Percentiles rank a stretch among this genome's conserved stretches.
Conservation (phyloP, 2,797 vertebrate species). For the Microcaecilia unicolor region DNA sequence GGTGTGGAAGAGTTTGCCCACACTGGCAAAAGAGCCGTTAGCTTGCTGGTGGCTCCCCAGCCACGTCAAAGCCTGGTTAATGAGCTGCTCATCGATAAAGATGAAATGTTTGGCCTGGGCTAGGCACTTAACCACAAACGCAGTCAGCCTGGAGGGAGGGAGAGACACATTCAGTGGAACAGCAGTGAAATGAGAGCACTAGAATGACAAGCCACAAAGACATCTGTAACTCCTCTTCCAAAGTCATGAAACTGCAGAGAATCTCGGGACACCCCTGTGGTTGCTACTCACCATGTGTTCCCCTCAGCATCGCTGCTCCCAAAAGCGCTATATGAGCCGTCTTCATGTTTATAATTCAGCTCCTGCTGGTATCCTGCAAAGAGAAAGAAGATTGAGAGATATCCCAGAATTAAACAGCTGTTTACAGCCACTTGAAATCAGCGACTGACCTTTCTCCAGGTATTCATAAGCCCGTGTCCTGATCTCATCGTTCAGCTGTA, state of each 20-base stretch:
- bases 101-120: conserved; percentile 54
- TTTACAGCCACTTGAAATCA: not conserved
- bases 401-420: fast-evolving
- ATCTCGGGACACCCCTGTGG: not conserved
- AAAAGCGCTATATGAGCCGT: conserved; percentile 38
- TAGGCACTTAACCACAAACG: conserved; percentile 74
- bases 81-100: conserved; percentile 44
- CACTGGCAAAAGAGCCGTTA: conserved; percentile 59
- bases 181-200: too few species aligned
- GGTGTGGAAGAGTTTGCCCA: conserved; percentile 67
- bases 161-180: too few species aligned
- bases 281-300: conserved; percentile 26
- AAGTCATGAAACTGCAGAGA: not conserved
- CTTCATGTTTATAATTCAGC: conserved; percentile 18
- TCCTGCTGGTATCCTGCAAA: conserved; percentile 32
- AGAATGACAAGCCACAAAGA: too few species aligned
- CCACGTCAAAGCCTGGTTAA: conserved; percentile 48
- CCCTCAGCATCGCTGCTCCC: conserved; percentile 27
- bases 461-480: conserved; percentile 36
- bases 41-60: conserved; percentile 40
- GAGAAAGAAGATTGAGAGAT: not conserved
- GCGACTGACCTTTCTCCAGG: conserved; percentile 59
- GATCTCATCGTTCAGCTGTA: conserved; percentile 49
- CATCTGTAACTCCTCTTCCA: too few species aligned
- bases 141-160: conserved; percentile 60